phyloP scores from a whole-genome alignment of 23 tunicate species.

The Halocynthia roretzi region DNA sequence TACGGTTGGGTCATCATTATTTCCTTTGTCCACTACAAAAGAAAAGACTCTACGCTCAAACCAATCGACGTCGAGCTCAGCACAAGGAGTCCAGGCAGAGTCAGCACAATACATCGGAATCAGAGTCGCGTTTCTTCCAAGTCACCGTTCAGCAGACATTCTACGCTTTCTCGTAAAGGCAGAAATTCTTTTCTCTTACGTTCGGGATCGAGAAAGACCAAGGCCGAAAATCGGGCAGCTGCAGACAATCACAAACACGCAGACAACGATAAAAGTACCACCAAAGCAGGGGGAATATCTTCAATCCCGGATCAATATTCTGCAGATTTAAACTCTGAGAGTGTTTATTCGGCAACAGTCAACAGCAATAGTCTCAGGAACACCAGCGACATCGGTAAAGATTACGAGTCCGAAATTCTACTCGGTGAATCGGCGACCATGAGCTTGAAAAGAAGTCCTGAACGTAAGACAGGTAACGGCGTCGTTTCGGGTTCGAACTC shows the following conservation, averaged over 20 bases:
- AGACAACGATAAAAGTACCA: too few species aligned
- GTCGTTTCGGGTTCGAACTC: background rate
- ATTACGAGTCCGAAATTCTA: constrained; percentile 11
- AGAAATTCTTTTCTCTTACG: constrained; percentile 64
- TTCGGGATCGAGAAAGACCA: background rate
- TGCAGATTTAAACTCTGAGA: background rate
- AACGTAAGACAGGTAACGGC: background rate
- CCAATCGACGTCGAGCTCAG: constrained; percentile 2
- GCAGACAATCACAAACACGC: background rate
- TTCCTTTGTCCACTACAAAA: constrained; percentile 43
- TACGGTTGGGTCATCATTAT: constrained; percentile 71
- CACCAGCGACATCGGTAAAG: constrained; percentile 3
- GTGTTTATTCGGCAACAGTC: background rate
- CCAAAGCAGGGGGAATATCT: background rate
- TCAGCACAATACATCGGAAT: background rate
- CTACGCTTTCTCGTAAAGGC: constrained; percentile 60
- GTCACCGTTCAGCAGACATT: constrained; percentile 65
- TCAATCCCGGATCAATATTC: background rate
- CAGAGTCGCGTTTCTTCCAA: background rate
- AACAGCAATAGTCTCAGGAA: background rate
- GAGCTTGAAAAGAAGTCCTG: constrained; percentile 18
- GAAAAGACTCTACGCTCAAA: constrained; percentile 16
- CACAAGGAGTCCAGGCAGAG: background rate
- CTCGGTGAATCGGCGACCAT: constrained; percentile 24
- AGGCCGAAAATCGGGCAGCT: background rate